Base-by-base conservation (phyloP, 1,140 invertebrate species). In the Heterodera carotae region DNA sequence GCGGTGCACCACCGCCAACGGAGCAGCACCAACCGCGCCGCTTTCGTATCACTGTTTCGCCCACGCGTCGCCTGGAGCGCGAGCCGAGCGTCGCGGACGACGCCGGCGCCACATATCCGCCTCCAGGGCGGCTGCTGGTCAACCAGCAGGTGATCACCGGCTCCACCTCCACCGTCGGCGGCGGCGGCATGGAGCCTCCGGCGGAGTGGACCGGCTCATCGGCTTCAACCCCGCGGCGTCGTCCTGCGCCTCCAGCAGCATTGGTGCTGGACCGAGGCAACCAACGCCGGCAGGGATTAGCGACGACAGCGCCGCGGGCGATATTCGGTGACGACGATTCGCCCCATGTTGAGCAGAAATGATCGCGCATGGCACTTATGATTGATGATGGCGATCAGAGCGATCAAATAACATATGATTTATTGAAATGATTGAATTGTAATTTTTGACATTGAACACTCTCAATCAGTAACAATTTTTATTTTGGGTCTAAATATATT, bases 111-210 rank as follows among this genome's bases (percentile, higher is more conserved):
- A 34, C 56, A 34, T 56, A 56, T 56, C 22, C 48, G 48, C 64
- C 60, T 12, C 76, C 31, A 2, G 33, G 68, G 27, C 74, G 83
- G n/a, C 81, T 66, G 15, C 48, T 83, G 15, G 85, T 83, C 31
- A 83, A 83, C 34, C 82, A 83, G 70, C 82, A 84, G 27, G 43
- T 83, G 22, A 31, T 83, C 43, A 76, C 82, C 25, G 82, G 82
- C 15, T 84, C 82, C 8, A 77, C 83, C 10, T 33, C 69, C 27
- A 72, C 56, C 34, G 25, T 81, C n/a, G 80, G 71, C 69, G 33
- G 18, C 59, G 34, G 31, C 36, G 1, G 27, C 69, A 27, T 31
- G n/a, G n/a, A 22, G 18, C 33, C 22, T 71, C 69, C 48, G 48
- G 69, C n/a, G 43, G 34, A 2, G 1, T 71, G 18, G 59, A 71